A percentile compares a stretch with the other conserved stretches of the same genome.
Evolutionary conservation across 2,888 invertebrate species (phyloP).

Genomic region (Ctenicera cuprea): DNA sequence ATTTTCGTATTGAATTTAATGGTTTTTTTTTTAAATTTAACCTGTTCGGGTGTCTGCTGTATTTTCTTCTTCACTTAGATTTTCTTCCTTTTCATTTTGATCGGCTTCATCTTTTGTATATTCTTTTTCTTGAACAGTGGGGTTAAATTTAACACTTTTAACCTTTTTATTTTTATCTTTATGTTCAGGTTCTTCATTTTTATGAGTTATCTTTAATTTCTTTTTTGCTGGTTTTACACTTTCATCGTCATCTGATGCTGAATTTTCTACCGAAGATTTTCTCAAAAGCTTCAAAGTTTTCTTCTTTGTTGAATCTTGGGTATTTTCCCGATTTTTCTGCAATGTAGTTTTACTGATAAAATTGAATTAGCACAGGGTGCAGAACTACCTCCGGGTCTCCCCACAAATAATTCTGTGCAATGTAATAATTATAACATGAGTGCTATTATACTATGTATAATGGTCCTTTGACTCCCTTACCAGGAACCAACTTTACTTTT

Average conservation of each 20-base stretch:
- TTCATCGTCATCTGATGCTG: slow-evolving; percentile 5
- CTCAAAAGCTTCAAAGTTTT: slow-evolving; percentile 33
- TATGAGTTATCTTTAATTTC: slow-evolving; percentile 19
- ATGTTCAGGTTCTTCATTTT: slow-evolving; percentile 26
- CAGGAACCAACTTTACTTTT: no score
- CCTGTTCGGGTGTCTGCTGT: slow-evolving; percentile 58
- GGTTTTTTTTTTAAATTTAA: background rate
- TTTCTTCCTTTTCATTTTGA: slow-evolving; percentile 65
- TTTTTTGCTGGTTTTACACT: slow-evolving; percentile 1
- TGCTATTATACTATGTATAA: no score
- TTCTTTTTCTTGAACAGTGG: slow-evolving; percentile 24
- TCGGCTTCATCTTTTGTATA: slow-evolving; percentile 61
- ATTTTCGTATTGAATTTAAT: no score
- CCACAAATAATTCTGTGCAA: no score
- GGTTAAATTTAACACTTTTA: slow-evolving; percentile 33
- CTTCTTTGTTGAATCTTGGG: slow-evolving; percentile 23
- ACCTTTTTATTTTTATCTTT: background rate
- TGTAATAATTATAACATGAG: no score
- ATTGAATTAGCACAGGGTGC: no score
- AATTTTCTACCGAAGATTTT: slow-evolving; percentile 17
- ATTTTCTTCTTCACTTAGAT: slow-evolving; percentile 68
- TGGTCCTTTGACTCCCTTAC: no score
- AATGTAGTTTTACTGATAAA: slow-evolving; percentile 32
- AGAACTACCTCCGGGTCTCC: no score
- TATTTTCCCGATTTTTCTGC: slow-evolving; percentile 21